Conservation (phyloP, 2,113 vertebrate species). For the Labeo catla region DNA sequence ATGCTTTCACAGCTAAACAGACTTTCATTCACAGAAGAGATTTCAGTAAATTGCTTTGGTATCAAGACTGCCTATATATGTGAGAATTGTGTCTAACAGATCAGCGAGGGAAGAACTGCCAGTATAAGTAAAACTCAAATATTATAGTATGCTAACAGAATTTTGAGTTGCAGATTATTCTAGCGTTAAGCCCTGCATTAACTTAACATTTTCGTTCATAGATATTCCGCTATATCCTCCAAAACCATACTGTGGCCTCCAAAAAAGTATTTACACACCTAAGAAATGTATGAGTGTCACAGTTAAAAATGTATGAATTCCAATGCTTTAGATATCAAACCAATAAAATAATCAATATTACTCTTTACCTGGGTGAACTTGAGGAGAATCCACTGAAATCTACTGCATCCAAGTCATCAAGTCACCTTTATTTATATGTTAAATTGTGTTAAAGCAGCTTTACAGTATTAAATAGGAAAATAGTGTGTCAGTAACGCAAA, state of each 20-base stretch:
- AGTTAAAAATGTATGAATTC: background rate
- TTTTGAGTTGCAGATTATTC: background rate
- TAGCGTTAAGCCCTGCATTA: background rate
- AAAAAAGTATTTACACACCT: background rate
- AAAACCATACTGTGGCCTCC: background rate
- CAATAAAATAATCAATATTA: background rate
- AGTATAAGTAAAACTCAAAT: background rate
- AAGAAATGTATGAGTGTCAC: background rate
- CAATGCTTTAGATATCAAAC: background rate
- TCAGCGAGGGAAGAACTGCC: constrained; percentile 6
- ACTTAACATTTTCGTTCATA: constrained; percentile 21
- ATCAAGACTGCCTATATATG: constrained; percentile 33
- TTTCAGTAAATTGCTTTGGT: constrained; percentile 24
- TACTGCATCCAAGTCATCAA: background rate
- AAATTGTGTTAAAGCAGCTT: no score
- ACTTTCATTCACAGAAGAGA: constrained; percentile 36
- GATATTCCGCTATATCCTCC: constrained; percentile 4
- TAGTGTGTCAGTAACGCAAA: no score
- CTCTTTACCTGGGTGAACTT: background rate
- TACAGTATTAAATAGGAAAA: no score
- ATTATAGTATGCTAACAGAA: constrained; percentile 20
- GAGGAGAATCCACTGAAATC: background rate
- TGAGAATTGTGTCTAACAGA: constrained; percentile 31
- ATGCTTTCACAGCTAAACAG: constrained; percentile 31
- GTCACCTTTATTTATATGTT: no score